Percentiles rank a stretch among this genome's conserved stretches.
phyloP scores from a whole-genome alignment of 2,113 vertebrate genomes.

The Odocoileus hemionus region DNA sequence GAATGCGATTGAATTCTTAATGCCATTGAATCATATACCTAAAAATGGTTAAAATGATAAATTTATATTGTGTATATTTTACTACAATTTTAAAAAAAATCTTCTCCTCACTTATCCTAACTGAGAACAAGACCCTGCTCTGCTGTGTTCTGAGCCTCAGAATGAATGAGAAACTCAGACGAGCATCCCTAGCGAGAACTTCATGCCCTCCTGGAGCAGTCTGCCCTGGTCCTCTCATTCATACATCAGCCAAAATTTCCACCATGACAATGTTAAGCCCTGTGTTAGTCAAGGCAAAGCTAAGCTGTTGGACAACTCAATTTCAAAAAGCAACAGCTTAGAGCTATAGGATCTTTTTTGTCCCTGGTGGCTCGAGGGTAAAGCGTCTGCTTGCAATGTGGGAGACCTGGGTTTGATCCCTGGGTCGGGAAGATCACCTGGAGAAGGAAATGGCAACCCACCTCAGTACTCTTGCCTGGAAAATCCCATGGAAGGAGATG shows the following conservation, averaged over 20 bases:
- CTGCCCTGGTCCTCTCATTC: not conserved
- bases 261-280: not conserved
- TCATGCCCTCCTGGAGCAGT: rapidly evolving
- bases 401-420: not conserved
- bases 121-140: not conserved
- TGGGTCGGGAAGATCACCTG: not conserved
- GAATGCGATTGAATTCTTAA: not conserved
- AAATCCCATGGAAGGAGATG: not conserved
- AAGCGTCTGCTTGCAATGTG: not conserved
- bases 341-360: not conserved
- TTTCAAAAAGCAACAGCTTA: not conserved
- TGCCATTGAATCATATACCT: not conserved
- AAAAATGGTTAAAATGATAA: not conserved
- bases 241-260: not conserved
- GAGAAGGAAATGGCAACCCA: not conserved
- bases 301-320: not conserved
- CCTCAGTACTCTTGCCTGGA: not conserved
- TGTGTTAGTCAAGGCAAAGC: not conserved
- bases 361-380: not conserved
- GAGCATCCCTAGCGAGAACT: not conserved
- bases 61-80: not conserved
- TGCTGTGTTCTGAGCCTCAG: not conserved
- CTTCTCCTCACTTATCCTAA: not conserved
- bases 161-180: not conserved
- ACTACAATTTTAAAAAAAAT: not conserved